These are phyloP conservation scores for Rhyzopertha dominica DNA, from an alignment of 1,140 invertebrate genomes.

Conservation along the genomic window DNA sequence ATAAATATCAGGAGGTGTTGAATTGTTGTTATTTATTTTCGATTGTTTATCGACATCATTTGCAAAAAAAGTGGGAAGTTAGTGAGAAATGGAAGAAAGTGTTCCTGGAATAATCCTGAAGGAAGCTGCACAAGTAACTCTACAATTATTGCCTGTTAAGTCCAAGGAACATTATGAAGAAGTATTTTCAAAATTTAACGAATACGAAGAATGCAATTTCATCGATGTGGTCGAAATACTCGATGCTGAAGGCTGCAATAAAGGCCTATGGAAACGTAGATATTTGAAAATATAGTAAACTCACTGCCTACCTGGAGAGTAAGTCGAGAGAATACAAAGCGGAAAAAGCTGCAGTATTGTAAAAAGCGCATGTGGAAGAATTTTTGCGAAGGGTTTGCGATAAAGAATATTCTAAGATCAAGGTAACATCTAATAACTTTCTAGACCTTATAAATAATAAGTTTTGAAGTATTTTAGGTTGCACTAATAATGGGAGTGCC, in stretches of 20 bases:
- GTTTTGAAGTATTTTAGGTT: constrained; percentile 17
- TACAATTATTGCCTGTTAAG: too few relatives aligned
- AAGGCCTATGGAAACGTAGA: constrained; percentile 8
- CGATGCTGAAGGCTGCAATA: constrained; percentile 5
- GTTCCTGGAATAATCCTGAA: too few relatives aligned
- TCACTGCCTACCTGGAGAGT: constrained; percentile 10
- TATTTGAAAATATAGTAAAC: constrained; percentile 7
- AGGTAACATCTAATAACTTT: constrained; percentile 15
- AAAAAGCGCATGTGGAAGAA: constrained; percentile 7
- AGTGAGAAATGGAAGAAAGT: too few relatives aligned
- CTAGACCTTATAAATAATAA: constrained; percentile 10
- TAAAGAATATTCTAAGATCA: constrained; percentile 12
- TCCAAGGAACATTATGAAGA: constrained; percentile 5
- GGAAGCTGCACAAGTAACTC: too few relatives aligned
- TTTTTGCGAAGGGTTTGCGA: constrained; percentile 13
- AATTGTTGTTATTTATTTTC: too few relatives aligned
- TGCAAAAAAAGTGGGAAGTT: too few relatives aligned
- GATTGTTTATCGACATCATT: too few relatives aligned
- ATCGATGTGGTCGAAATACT: constrained; percentile 9
- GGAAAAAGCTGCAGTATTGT: constrained; percentile 19
- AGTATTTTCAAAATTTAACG: constrained; percentile 6
- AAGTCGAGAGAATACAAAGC: constrained; percentile 12
- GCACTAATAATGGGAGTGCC: constrained; percentile 14
- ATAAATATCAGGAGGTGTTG: too few relatives aligned
- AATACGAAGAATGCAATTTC: constrained; percentile 10